Conservation (phyloP, 2,888 invertebrate genomes). For the Drosophila affinis region DNA sequence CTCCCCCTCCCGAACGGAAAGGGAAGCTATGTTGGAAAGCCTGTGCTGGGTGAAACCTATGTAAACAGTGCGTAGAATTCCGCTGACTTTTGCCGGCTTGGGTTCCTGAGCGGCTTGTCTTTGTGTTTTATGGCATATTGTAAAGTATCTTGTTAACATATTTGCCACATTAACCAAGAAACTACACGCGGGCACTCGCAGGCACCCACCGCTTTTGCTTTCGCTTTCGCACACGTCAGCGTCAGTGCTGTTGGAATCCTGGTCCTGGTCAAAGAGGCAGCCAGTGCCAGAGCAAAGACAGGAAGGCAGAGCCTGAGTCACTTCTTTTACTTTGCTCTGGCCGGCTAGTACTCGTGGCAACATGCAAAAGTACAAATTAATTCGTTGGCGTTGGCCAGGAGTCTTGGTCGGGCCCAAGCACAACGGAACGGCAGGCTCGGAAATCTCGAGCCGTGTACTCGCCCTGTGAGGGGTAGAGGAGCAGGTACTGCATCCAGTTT, state of each 20-base stretch:
- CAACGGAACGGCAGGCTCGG: neutral
- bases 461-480: neutral
- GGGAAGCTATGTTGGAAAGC: neutral
- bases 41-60: constrained; percentile 58
- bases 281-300: neutral
- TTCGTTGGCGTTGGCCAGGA: constrained; percentile 52
- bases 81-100: constrained; percentile 71
- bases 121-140: constrained; percentile 68
- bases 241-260: neutral
- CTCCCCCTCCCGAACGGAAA: constrained; percentile 7
- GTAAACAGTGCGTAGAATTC: constrained; percentile 68
- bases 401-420: neutral
- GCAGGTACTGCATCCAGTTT: neutral
- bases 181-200: constrained; percentile 51
- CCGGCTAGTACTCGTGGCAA: constrained; percentile 5
- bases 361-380: constrained; percentile 67
- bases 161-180: constrained; percentile 71
- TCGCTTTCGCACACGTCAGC: neutral
- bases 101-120: constrained; percentile 43
- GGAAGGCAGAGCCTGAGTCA: neutral
- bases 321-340: neutral
- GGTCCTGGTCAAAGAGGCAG: neutral
- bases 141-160: constrained; percentile 79
- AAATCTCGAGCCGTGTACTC: neutral
- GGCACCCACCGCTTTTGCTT: neutral